Base-by-base conservation (phyloP, 2,797 vertebrate genomes). In the Steatocranus sp. region DNA sequence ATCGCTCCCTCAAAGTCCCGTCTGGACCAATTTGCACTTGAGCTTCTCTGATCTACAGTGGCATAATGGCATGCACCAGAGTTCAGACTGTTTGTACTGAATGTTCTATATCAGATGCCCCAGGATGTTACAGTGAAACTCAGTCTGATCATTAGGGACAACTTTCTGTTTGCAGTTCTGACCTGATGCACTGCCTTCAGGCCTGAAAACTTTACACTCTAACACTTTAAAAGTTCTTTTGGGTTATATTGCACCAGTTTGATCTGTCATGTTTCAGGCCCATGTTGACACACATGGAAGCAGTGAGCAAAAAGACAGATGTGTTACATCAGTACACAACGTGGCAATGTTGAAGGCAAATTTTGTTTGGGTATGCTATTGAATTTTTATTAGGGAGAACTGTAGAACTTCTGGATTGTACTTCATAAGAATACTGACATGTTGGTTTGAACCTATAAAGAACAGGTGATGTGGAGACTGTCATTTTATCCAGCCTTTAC, bases 281-380 rank as follows among this genome's bases (percentile, higher is more conserved):
- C 41, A 48, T 73, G 41, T 46, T 48, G 17, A 48, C 23, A 30
- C 41, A 70, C 11, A 18, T 30, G 41, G 11, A 48, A 48, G 4
- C 12, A 48, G 25, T 8, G 41, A 30, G 25, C 6, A 46, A 73
- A 73, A 48, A 0, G 10, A 73, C 23, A 30, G 41, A 73, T 11
- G 41, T 30, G 1, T 27, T 73, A 12, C 41, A 46, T 46, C 4
- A 6, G 23, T 46, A 70, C 41, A 30, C 14, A 46, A 11, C 1
- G 10, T 18, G 41, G 41, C 23, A 11, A 25, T 41, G 8, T 25
- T 1, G 63, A 17, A 43, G 38, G 0, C 61, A 41, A 0, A 66
- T 66, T 41, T 0, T 66, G 34, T 23, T 41, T 68, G 2, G 15
- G n/a, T 18, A 70, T 0, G 4, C 30, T 48, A 30, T 48, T 30